Evolutionary conservation across 2,888 invertebrate genomes (phyloP).

Genomic region (Trichogramma dendrolimi): DNA sequence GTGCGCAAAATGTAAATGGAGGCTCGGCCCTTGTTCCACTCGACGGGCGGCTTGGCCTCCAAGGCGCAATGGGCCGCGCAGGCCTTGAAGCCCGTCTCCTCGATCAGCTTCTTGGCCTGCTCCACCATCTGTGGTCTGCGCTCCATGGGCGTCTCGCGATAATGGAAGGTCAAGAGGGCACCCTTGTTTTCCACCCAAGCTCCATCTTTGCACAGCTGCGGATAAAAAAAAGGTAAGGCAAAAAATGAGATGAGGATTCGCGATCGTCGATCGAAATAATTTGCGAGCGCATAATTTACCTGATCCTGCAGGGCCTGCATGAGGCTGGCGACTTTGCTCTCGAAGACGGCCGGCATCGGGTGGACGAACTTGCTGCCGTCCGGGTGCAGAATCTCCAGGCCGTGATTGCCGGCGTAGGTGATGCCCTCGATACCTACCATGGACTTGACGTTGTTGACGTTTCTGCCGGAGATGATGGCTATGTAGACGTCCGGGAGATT

Average conservation of each 20-base stretch:
- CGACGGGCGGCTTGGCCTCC: slow-evolving; percentile 86
- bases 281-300: slow-evolving; percentile 48
- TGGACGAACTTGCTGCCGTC: slow-evolving; percentile 88
- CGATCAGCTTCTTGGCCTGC: slow-evolving; percentile 70
- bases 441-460: slow-evolving; percentile 80
- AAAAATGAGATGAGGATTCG: neutral
- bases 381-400: slow-evolving; percentile 81
- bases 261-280: neutral
- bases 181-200: slow-evolving; percentile 93
- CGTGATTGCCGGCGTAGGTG: slow-evolving; percentile 87
- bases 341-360: slow-evolving; percentile 82
- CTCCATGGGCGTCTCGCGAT: slow-evolving; percentile 73
- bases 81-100: slow-evolving; percentile 72
- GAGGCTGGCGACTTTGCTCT: slow-evolving; percentile 72
- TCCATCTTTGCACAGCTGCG: slow-evolving; percentile 75
- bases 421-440: slow-evolving; percentile 90
- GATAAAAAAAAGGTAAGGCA: neutral
- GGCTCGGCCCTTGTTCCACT: slow-evolving; percentile 88
- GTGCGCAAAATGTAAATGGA: slow-evolving; percentile 86
- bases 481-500: slow-evolving; percentile 84
- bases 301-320: slow-evolving; percentile 78
- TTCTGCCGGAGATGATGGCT: slow-evolving; percentile 80
- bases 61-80: slow-evolving; percentile 80
- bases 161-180: slow-evolving; percentile 81
- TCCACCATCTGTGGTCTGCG: slow-evolving; percentile 66